Base-by-base conservation (phyloP, 2,113 vertebrate species). In the Sterrhoptilus dennistouni region DNA sequence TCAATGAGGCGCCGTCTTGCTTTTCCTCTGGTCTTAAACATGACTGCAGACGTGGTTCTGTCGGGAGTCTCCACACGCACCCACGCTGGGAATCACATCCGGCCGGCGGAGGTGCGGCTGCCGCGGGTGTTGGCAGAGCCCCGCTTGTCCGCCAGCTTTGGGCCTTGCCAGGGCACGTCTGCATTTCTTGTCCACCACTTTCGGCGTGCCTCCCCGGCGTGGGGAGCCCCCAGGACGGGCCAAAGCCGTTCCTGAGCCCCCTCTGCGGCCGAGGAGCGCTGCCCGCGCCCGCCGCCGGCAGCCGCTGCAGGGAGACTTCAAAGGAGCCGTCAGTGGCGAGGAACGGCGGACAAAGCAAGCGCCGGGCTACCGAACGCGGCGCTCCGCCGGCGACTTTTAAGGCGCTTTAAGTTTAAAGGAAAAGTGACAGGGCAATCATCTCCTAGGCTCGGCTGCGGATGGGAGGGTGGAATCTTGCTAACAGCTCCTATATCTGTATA, bases 401-500 rank as follows among this genome's bases (percentile, higher is more conserved):
- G 45, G 70, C 33, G 33, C 49, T 93, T 93, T 68, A 75, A 94
- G 45, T 44, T 64, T 80, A 77, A 94, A 88, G 77, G 56, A 57
- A 72, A 60, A 87, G 59, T 94, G 95, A 70, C 71, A 40, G 74
- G 47, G 56, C 60, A 72, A 64, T 93, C 86, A 85, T 83, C 70
- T 86, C 47, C 56, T 74, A 92, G 83, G 75, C 64, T 89, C 80
- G 23, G 70, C 82, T 83, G 49, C 68, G 49, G 75, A 79, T 77
- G 47, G 64, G 87, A 92, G 95, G 96, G 80, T 82, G 77, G 45
- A 54, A 49, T 85, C 66, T 57, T 93, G 94, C 94, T 95, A 89
- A 91, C 83, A 97, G 85, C 90, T 82, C 91, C 12, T 74, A 61
- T 78, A 83, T 86, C 93, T 93, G 89, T 97, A 82, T 96, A 96